Evolutionary conservation across 2,888 invertebrate species (phyloP).

Genomic region (Strigamia transsilvanica): DNA sequence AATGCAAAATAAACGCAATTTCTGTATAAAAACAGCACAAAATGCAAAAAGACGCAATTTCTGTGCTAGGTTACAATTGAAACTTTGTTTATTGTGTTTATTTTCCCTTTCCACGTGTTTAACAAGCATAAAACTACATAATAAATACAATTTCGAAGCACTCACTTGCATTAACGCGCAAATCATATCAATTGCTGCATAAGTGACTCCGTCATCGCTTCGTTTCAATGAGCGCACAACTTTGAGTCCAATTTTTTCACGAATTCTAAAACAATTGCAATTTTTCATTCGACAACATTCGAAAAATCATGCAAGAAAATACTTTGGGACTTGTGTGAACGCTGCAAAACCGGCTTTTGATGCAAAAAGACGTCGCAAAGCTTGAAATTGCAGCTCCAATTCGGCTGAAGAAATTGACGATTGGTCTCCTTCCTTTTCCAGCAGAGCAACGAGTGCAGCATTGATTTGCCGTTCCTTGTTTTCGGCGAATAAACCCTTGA

Average conservation of each 20-base stretch:
- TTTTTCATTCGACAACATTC: neutral
- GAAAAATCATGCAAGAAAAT: slow-evolving; percentile 58
- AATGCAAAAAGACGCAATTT: too few relatives aligned
- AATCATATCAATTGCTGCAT: slow-evolving; percentile 96
- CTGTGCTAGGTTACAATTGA: too few relatives aligned
- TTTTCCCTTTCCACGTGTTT: too few relatives aligned
- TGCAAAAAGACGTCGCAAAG: slow-evolving; percentile 88
- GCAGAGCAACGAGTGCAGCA: slow-evolving; percentile 84
- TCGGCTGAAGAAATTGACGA: slow-evolving; percentile 71
- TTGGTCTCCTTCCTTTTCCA: slow-evolving; percentile 74
- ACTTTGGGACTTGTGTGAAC: slow-evolving; percentile 89
- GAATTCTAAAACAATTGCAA: slow-evolving; percentile 72
- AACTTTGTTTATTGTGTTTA: too few relatives aligned
- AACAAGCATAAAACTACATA: slow-evolving; percentile 41
- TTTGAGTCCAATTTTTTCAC: slow-evolving; percentile 92
- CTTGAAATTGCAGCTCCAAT: slow-evolving; percentile 95
- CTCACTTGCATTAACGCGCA: slow-evolving; percentile 89
- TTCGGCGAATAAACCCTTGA: slow-evolving; percentile 92
- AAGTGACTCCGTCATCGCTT: slow-evolving; percentile 88
- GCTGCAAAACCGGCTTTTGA: slow-evolving; percentile 98
- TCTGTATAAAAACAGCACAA: too few relatives aligned
- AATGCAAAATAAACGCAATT: too few relatives aligned
- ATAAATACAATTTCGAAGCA: neutral
- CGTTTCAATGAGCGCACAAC: slow-evolving; percentile 89
- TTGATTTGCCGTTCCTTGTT: slow-evolving; percentile 97